Evolutionary conservation across 2,797 vertebrate species (phyloP).

Genomic region (Gymnoscopelus microlampas): DNA sequence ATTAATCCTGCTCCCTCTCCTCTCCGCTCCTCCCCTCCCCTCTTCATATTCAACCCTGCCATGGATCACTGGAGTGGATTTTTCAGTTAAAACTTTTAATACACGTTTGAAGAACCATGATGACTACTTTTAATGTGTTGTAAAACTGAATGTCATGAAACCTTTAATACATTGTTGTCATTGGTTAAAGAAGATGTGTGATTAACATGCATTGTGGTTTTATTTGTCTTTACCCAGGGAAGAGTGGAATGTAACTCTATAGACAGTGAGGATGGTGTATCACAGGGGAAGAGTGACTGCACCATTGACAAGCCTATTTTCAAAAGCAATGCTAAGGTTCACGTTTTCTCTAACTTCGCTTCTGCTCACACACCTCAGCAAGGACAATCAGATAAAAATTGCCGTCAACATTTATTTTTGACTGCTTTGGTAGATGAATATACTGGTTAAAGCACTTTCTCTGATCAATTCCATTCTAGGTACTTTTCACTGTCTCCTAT

Average conservation of each 20-base stretch:
- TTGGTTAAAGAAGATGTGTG: accelerated
- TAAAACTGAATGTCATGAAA: too few relatives aligned
- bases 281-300: constrained; percentile 67
- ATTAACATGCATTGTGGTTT: not conserved
- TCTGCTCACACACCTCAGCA: too few relatives aligned
- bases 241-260: constrained; percentile 70
- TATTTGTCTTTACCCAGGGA: constrained; percentile 44
- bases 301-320: constrained; percentile 78
- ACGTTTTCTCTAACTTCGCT: constrained; percentile 2
- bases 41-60: too few relatives aligned
- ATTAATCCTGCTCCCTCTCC: too few relatives aligned
- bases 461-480: constrained; percentile 62
- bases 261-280: constrained; percentile 50
- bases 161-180: not conserved
- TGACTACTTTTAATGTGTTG: too few relatives aligned
- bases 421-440: not conserved
- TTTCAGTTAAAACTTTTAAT: too few relatives aligned
- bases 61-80: too few relatives aligned
- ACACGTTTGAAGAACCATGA: too few relatives aligned
- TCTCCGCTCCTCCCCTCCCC: too few relatives aligned
- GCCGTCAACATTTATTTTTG: not conserved
- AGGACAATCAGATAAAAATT: too few relatives aligned
- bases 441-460: not conserved
- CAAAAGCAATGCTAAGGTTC: constrained; percentile 69
- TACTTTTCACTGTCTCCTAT: constrained; percentile 77